These are phyloP conservation scores for Itoplectis maculator DNA, from an alignment of 2,888 invertebrate species.

Conservation along the genomic window DNA sequence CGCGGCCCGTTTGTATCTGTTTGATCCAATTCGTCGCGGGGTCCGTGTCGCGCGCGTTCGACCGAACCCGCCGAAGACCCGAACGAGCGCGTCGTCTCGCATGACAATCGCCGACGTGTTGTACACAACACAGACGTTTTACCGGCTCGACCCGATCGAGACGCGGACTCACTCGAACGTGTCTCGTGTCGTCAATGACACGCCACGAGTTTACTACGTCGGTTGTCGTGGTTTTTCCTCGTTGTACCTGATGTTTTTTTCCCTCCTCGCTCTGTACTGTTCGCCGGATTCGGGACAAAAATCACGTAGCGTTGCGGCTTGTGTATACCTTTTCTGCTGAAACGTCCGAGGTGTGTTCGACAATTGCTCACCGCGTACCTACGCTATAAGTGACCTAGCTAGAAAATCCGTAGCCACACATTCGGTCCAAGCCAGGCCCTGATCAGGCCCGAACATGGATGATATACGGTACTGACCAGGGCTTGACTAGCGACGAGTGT, in stretches of 20 bases:
- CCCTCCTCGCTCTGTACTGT: slow-evolving; percentile 18
- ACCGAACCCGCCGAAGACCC: slow-evolving; percentile 1
- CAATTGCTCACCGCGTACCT: slow-evolving; percentile 5
- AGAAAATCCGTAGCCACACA: too few species aligned
- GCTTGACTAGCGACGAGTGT: too few species aligned
- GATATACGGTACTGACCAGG: too few species aligned
- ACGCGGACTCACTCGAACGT: slow-evolving; percentile 39
- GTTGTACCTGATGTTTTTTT: too few species aligned
- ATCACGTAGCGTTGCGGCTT: slow-evolving; percentile 10
- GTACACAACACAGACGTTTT: slow-evolving; percentile 31
- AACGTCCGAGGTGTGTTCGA: slow-evolving; percentile 8
- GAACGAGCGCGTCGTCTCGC: slow-evolving; percentile 53
- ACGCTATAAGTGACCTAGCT: too few species aligned
- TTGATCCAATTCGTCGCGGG: slow-evolving; percentile 44
- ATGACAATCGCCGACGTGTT: slow-evolving; percentile 34
- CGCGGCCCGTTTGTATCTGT: slow-evolving; percentile 55
- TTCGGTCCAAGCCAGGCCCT: too few species aligned
- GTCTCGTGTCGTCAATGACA: slow-evolving; percentile 49
- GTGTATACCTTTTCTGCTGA: not conserved
- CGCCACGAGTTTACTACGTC: not conserved
- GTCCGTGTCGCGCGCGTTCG: not conserved
- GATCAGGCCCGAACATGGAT: too few species aligned
- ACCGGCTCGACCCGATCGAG: slow-evolving; percentile 3
- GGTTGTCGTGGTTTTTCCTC: slow-evolving; percentile 7
- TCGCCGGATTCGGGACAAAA: slow-evolving; percentile 43